These are phyloP conservation scores for Scylla paramamosain DNA, from an alignment of 1,140 invertebrate species.

Conservation along the genomic window DNA sequence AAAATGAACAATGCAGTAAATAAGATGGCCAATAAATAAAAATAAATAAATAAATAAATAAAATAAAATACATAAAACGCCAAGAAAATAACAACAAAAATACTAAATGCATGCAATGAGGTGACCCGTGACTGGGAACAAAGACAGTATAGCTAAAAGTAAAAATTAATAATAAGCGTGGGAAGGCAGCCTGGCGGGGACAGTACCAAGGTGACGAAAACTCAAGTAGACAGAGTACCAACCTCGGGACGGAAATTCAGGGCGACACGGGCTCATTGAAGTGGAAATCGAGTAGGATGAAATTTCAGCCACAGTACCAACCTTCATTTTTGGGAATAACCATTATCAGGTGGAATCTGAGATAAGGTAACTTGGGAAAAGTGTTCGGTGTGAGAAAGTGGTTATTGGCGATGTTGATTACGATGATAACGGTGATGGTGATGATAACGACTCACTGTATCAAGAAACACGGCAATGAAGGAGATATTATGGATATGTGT, in stretches of 20 bases:
- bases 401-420: not conserved
- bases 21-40: too few relatives aligned
- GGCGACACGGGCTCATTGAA: slow-evolving; percentile 33
- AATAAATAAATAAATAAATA: too few relatives aligned
- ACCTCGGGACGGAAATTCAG: slow-evolving; percentile 44
- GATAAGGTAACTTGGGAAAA: slow-evolving; percentile 29
- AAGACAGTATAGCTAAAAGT: too few relatives aligned
- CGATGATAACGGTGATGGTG: not conserved
- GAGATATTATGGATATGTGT: too few relatives aligned
- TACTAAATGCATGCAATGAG: too few relatives aligned
- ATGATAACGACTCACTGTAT: not conserved
- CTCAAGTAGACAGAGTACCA: not conserved
- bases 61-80: too few relatives aligned
- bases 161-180: not conserved
- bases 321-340: slow-evolving; percentile 42
- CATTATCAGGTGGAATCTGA: slow-evolving; percentile 24
- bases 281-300: slow-evolving; percentile 53
- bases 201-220: slow-evolving; percentile 15
- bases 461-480: too few relatives aligned
- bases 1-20: too few relatives aligned
- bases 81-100: too few relatives aligned
- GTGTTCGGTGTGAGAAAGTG: slow-evolving; percentile 22
- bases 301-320: slow-evolving; percentile 55
- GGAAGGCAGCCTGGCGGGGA: not conserved
- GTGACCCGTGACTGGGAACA: too few relatives aligned